A percentile compares a stretch with the other conserved stretches of the same genome.
Conservation (phyloP, 1,140 invertebrate genomes). For the Sitobion miscanthi region DNA sequence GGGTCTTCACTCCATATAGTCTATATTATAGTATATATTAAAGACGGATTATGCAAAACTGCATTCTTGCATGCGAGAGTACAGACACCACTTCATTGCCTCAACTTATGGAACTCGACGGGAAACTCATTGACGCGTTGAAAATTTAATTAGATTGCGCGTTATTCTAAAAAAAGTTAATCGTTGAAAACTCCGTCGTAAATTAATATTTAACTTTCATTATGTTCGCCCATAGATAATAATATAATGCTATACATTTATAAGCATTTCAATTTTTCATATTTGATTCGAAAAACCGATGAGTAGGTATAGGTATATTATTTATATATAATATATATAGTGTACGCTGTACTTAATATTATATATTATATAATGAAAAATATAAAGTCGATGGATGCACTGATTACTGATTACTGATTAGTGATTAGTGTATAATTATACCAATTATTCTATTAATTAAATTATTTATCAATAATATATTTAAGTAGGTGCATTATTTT, state of each 20-base stretch:
- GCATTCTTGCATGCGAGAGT: constrained; percentile 17
- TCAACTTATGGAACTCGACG: neutral
- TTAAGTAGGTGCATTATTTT: neutral
- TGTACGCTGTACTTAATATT: no score
- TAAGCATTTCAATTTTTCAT: neutral
- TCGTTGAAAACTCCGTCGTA: neutral
- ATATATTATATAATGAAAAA: neutral
- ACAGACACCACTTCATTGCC: neutral
- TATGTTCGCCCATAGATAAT: neutral
- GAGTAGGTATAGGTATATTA: neutral
- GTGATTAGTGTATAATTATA: neutral
- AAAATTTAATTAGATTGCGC: neutral
- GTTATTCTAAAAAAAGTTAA: neutral
- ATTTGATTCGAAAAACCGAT: neutral
- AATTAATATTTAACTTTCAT: neutral
- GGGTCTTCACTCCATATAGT: neutral
- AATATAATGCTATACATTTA: neutral
- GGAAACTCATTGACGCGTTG: neutral
- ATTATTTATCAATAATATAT: neutral
- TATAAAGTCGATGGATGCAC: neutral
- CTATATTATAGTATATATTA: neutral
- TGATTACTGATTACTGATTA: neutral
- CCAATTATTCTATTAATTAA: neutral
- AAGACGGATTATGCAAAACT: constrained; percentile 22
- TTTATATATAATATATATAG: no score